These are phyloP conservation scores for Deilephila elpenor DNA, from an alignment of 2,888 invertebrate genomes.

Conservation along the genomic window DNA sequence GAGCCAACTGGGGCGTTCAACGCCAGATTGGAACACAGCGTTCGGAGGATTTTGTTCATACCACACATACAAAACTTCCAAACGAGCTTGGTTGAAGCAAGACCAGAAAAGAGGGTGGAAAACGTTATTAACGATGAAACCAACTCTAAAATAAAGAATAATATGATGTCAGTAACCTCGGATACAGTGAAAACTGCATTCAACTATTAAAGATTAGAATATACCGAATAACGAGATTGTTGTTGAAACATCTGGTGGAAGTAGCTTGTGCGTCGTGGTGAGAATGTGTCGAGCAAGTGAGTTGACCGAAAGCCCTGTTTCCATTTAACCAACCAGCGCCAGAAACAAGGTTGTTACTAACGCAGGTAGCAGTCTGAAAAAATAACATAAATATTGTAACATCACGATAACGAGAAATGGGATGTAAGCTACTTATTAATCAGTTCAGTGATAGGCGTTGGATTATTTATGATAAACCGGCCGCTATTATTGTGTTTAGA, in stretches of 20 bases:
- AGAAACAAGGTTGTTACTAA: constrained; percentile 59
- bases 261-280: constrained; percentile 70
- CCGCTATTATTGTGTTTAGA: too few species aligned
- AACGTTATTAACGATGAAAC: constrained; percentile 74
- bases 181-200: neutral
- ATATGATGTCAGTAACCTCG: neutral
- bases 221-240: constrained; percentile 73
- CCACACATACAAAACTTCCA: constrained; percentile 82
- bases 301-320: constrained; percentile 64
- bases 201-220: neutral
- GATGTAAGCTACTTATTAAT: too few species aligned
- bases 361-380: constrained; percentile 67
- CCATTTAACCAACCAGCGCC: constrained; percentile 69
- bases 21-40: constrained; percentile 74
- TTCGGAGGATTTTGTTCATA: constrained; percentile 76
- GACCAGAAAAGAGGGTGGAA: constrained; percentile 79
- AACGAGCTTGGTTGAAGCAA: constrained; percentile 80
- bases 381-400: constrained; percentile 15
- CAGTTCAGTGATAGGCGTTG: too few species aligned
- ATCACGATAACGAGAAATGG: neutral
- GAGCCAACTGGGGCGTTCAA: constrained; percentile 77
- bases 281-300: constrained; percentile 72
- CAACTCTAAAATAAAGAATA: constrained; percentile 66
- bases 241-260: constrained; percentile 67
- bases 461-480: too few species aligned